Evolutionary conservation across 2,888 invertebrate genomes (phyloP).

Genomic region (Cryptocephalus moraei): DNA sequence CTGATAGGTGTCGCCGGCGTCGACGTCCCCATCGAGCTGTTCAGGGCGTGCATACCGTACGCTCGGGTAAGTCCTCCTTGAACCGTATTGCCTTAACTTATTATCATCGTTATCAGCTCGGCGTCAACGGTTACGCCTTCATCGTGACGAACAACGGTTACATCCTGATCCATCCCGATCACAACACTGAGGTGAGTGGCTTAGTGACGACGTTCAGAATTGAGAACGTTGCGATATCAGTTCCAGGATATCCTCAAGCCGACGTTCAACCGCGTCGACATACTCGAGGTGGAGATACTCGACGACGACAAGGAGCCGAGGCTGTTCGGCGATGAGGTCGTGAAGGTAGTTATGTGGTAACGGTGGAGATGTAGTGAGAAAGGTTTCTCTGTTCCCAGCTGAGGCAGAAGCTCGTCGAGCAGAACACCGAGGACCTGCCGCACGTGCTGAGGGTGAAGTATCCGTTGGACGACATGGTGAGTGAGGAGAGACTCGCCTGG

Average conservation of each 20-base stretch:
- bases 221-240: no score
- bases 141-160: conserved; percentile 96
- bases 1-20: conserved; percentile 94
- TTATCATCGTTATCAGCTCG: conserved; percentile 56
- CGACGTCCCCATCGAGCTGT: conserved; percentile 85
- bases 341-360: conserved; percentile 22
- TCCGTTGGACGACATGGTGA: conserved; percentile 79
- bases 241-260: conserved; percentile 66
- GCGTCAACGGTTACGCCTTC: conserved; percentile 92
- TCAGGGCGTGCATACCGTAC: conserved; percentile 77
- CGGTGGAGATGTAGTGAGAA: background rate
- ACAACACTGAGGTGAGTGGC: conserved; percentile 80
- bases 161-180: conserved; percentile 88
- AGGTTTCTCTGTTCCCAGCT: conserved; percentile 18
- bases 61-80: conserved; percentile 59
- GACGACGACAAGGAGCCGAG: conserved; percentile 54
- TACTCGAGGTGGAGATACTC: conserved; percentile 87
- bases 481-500: no score
- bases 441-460: conserved; percentile 64
- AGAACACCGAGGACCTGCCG: conserved; percentile 41
- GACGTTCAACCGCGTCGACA: conserved; percentile 92
- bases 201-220: background rate
- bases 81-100: background rate
- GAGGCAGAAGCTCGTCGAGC: conserved; percentile 36
- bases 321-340: conserved; percentile 53